Base-by-base conservation (phyloP, 2,113 vertebrate species). In the Panthera leo region DNA sequence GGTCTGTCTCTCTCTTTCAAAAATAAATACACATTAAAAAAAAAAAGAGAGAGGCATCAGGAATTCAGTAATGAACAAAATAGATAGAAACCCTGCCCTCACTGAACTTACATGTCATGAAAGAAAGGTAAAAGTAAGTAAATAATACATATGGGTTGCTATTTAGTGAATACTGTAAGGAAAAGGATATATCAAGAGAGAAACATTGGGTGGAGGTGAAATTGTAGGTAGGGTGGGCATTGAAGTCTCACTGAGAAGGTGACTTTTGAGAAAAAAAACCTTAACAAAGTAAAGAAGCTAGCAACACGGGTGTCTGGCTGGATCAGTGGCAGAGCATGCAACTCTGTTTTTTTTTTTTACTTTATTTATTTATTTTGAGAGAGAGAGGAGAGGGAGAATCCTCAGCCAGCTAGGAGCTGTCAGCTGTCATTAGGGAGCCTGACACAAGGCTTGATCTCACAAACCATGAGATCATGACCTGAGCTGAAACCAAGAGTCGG, bases 31-130 rank as follows among this genome's bases (percentile, higher is more conserved):
- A 23, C 58, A 61, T 61, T 61, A 23, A 58, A 58, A 58, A 61
- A 85, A 78, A 71, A 48, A 95, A 61, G 58, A 78, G 42, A 73
- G 61, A 95, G 61, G 58, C 18, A 31, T 63, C 14, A 53, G 63
- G 13, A 68, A 73, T 85, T 88, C 18, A 89, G 36, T 80, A 73
- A 91, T 91, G 58, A 91, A 85, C 51, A 94, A 91, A 95, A 93
- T 2, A 92, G 68, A 86, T 29, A 88, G 80, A 94, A 92, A 48
- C 11, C 7, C 16, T 83, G 45, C 27, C 34, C 18, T 94, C 11
- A 31, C 55, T 45, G 31, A 82, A 31, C 85, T 95, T 75, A 84
- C 0, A 71, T 58, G 15, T 96, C 29, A 75, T 75, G n/a, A 4
- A 87, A 91, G 25, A 79, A 87, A 92, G 7, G 25, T 31, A 70